phyloP scores from a whole-genome alignment of 1,140 invertebrate genomes.

The Polyergus mexicanus region DNA sequence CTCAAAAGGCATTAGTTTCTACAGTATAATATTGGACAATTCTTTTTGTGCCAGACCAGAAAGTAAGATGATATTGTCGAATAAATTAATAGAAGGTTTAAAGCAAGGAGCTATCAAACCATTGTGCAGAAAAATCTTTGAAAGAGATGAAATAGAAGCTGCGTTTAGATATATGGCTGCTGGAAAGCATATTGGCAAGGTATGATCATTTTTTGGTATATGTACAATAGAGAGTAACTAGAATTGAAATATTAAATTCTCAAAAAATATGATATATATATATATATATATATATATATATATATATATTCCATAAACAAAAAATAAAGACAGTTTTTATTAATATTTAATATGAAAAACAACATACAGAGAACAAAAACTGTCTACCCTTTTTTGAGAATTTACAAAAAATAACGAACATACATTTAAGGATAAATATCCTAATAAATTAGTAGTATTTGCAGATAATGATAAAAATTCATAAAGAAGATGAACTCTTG shows the following conservation, averaged over 20 bases:
- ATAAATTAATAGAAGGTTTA: slow-evolving; percentile 80
- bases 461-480: slow-evolving; percentile 89
- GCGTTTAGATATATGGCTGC: slow-evolving; percentile 89
- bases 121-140: slow-evolving; percentile 72
- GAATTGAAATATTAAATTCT: neutral
- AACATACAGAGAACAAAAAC: too few relatives aligned
- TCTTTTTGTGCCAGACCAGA: fast-evolving
- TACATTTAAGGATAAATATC: too few relatives aligned
- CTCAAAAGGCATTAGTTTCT: slow-evolving; percentile 92
- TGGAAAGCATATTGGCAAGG: slow-evolving; percentile 92
- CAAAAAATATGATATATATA: too few relatives aligned
- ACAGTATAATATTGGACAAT: slow-evolving; percentile 89
- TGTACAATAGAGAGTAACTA: neutral
- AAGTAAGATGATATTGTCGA: slow-evolving; percentile 75
- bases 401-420: too few relatives aligned
- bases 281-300: too few relatives aligned
- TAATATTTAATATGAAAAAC: too few relatives aligned
- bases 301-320: too few relatives aligned
- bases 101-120: slow-evolving; percentile 85
- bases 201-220: slow-evolving; percentile 30
- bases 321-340: too few relatives aligned
- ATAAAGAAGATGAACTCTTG: slow-evolving; percentile 77
- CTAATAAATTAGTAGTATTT: neutral
- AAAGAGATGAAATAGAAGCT: neutral
- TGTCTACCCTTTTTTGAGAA: too few relatives aligned